Conservation (phyloP, 1,140 invertebrate genomes). For the Solenopsis invicta region DNA sequence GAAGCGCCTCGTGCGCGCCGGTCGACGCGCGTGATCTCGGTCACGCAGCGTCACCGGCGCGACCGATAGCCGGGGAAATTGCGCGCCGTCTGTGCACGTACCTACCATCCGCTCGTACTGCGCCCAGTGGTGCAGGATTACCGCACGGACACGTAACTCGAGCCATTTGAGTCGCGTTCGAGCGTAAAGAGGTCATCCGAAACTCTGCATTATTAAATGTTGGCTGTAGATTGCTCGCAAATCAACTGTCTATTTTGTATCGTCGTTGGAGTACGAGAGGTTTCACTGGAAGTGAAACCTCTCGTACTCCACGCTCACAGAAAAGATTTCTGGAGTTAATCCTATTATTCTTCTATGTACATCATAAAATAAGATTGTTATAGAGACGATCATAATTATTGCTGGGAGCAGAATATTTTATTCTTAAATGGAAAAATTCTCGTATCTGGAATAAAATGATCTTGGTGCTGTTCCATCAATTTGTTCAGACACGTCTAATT, state of each 20-base stretch:
- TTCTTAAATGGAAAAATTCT: no score
- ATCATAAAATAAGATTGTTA: no score
- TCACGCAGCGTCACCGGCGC: constrained; percentile 26
- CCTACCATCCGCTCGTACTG: constrained; percentile 1
- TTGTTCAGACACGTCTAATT: no score
- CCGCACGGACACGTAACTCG: constrained; percentile 22
- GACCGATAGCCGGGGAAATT: neutral
- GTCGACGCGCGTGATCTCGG: constrained; percentile 31
- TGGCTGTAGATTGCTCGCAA: neutral
- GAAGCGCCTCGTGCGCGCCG: no score
- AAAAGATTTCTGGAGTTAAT: no score
- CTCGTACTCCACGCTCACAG: no score
- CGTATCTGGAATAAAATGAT: no score
- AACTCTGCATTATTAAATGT: constrained; percentile 11
- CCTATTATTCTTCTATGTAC: no score
- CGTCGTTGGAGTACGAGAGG: neutral
- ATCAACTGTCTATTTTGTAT: neutral
- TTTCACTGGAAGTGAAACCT: neutral
- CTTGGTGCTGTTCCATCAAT: no score
- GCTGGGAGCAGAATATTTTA: no score
- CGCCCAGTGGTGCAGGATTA: constrained; percentile 1
- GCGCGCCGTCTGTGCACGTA: neutral
- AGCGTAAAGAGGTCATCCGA: constrained; percentile 5
- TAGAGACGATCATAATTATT: no score
- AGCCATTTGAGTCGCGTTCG: neutral